Evolutionary conservation across 2,113 vertebrate species (phyloP).

Genomic region (Grantiella picta): DNA sequence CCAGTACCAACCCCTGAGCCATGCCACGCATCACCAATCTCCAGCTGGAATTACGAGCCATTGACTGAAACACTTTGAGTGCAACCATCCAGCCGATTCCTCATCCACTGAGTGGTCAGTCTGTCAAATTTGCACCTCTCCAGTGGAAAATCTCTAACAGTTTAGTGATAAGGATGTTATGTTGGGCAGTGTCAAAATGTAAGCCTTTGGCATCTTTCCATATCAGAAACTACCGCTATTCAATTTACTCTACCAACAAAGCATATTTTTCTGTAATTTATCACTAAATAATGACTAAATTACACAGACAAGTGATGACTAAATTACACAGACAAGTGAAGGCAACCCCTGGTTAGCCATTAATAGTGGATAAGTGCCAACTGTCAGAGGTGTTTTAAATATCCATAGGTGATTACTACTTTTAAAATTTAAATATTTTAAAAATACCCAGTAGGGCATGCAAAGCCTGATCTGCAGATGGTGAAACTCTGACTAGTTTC

Average conservation of each 20-base stretch:
- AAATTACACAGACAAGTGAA: neutral
- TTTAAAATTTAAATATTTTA: neutral
- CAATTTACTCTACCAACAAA: neutral
- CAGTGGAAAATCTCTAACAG: too few relatives aligned
- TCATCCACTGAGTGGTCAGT: too few relatives aligned
- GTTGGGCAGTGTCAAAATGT: neutral
- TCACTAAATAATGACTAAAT: neutral
- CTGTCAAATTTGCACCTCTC: neutral
- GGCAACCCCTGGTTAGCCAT: neutral
- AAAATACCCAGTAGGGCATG: neutral
- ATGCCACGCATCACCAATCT: neutral
- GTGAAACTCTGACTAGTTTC: neutral
- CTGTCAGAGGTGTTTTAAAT: slow-evolving; percentile 2
- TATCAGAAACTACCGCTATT: neutral
- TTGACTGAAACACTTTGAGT: neutral
- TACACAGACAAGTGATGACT: neutral
- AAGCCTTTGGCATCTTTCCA: neutral
- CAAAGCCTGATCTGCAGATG: neutral
- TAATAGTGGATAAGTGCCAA: neutral
- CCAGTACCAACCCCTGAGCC: neutral
- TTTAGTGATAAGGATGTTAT: neutral
- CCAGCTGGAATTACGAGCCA: neutral
- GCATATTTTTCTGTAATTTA: neutral
- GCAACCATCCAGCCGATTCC: neutral
- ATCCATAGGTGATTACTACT: neutral